phyloP scores from a whole-genome alignment of 2,888 invertebrate species.

The Amaurobius ferox region DNA sequence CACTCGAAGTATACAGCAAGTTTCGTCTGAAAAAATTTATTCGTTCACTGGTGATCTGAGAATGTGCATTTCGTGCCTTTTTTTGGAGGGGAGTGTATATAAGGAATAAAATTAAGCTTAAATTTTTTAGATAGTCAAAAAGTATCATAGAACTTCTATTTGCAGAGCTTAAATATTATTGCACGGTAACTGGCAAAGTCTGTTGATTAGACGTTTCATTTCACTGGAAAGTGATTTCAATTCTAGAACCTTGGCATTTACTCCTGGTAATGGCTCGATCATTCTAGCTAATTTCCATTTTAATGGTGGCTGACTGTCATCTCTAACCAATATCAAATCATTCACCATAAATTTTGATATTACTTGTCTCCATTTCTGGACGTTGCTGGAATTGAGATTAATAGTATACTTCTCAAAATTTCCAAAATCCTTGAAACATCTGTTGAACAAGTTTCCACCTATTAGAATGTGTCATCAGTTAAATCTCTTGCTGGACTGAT shows the following conservation, averaged over 20 bases:
- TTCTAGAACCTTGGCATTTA: not conserved
- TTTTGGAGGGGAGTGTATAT: too few species aligned
- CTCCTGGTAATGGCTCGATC: not conserved
- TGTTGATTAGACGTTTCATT: not conserved
- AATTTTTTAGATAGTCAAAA: too few species aligned
- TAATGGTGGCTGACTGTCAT: not conserved
- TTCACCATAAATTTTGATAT: not conserved
- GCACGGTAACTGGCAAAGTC: not conserved
- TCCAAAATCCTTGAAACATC: not conserved
- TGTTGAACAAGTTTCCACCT: not conserved
- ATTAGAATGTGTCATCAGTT: not conserved
- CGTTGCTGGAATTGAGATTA: not conserved
- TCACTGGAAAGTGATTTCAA: not conserved
- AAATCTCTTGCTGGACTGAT: not conserved
- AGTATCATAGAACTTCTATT: too few species aligned
- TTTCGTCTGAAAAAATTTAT: too few species aligned
- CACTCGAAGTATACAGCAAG: too few species aligned
- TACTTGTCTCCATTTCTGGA: not conserved
- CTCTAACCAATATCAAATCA: slow-evolving; percentile 5
- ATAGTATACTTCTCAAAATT: not conserved
- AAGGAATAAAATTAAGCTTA: too few species aligned
- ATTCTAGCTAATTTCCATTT: not conserved
- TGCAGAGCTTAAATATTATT: not conserved
- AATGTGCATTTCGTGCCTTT: too few species aligned
- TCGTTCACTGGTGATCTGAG: too few species aligned